Evolutionary conservation across 1,140 invertebrate genomes (phyloP).

Genomic region (Phymorhynchus buccinoides): DNA sequence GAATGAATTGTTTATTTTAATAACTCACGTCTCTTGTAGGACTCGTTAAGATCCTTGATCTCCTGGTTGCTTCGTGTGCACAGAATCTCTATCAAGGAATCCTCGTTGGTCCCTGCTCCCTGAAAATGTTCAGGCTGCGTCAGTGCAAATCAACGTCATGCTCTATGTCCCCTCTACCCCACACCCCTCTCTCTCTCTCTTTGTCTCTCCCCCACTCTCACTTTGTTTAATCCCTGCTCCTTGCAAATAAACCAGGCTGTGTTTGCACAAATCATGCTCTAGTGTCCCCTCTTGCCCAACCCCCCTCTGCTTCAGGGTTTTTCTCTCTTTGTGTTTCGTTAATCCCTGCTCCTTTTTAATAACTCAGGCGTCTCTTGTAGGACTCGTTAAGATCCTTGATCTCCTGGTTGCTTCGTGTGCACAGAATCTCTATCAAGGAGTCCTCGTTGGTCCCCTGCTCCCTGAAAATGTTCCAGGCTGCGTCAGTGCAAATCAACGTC

Average conservation of each 20-base stretch:
- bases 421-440: constrained; percentile 76
- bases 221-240: too few relatives aligned
- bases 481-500: too few relatives aligned
- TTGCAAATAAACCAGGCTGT: too few relatives aligned
- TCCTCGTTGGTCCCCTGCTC: constrained; percentile 76
- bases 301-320: too few relatives aligned
- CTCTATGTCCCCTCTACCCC: too few relatives aligned
- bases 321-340: too few relatives aligned
- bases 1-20: too few relatives aligned
- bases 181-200: too few relatives aligned
- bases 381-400: constrained; percentile 71
- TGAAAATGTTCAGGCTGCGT: constrained; percentile 40
- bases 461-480: constrained; percentile 64
- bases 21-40: constrained; percentile 71
- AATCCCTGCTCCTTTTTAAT: neutral
- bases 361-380: constrained; percentile 72
- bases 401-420: constrained; percentile 74
- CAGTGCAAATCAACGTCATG: too few relatives aligned
- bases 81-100: constrained; percentile 76
- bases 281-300: too few relatives aligned
- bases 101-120: constrained; percentile 76
- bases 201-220: too few relatives aligned
- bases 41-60: constrained; percentile 71
- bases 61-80: constrained; percentile 75
- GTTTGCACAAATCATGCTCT: too few relatives aligned